phyloP scores from a whole-genome alignment of 2,888 invertebrate genomes.

The Dolichomitus sp. region DNA sequence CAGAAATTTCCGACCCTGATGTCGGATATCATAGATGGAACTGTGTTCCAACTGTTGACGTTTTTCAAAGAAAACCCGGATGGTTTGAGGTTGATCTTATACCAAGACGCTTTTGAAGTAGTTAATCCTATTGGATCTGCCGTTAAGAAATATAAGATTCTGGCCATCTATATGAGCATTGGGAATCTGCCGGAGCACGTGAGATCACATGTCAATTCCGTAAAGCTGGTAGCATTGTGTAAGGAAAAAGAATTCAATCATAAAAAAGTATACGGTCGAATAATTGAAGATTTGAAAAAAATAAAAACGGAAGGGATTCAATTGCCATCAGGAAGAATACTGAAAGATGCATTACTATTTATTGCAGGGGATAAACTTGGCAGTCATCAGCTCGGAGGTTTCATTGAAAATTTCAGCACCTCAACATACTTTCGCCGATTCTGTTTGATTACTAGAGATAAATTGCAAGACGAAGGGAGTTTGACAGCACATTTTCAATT shows the following conservation, averaged over 20 bases:
- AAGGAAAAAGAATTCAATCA: slow-evolving; percentile 55
- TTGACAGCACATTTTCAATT: too few relatives aligned
- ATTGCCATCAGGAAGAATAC: too few relatives aligned
- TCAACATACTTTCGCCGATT: too few relatives aligned
- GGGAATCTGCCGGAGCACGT: slow-evolving; percentile 47
- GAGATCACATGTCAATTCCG: slow-evolving; percentile 51
- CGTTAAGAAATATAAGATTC: slow-evolving; percentile 42
- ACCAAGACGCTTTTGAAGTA: slow-evolving; percentile 56
- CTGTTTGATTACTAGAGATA: too few relatives aligned
- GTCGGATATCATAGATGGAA: neutral
- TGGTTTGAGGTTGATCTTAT: slow-evolving; percentile 38
- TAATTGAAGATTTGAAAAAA: slow-evolving; percentile 50
- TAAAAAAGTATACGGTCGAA: slow-evolving; percentile 47
- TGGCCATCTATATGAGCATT: slow-evolving; percentile 49
- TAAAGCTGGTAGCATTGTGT: slow-evolving; percentile 56
- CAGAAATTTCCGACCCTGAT: neutral
- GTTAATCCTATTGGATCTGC: slow-evolving; percentile 50
- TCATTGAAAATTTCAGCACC: too few relatives aligned
- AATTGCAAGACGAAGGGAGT: too few relatives aligned
- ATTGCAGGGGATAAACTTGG: too few relatives aligned
- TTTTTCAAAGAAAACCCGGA: slow-evolving; percentile 1
- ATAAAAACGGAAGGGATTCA: neutral
- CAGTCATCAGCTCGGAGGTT: too few relatives aligned
- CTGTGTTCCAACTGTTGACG: neutral
- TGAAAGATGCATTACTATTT: too few relatives aligned